Evolutionary conservation across 2,113 vertebrate genomes (phyloP).

Genomic region (Caranx melampygus): DNA sequence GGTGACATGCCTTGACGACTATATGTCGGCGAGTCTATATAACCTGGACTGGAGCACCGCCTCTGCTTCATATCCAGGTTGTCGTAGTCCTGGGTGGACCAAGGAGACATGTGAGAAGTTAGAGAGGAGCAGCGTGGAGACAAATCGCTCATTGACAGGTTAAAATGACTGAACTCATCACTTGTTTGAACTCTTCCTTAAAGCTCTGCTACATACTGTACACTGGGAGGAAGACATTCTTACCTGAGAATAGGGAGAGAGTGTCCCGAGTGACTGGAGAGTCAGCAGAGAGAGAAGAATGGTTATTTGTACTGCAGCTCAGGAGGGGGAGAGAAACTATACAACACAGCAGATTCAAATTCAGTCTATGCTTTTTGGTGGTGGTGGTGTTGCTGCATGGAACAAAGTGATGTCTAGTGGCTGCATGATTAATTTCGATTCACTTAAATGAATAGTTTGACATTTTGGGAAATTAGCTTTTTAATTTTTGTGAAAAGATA

Average conservation of each 20-base stretch:
- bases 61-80: constrained; percentile 92
- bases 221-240: constrained; percentile 12
- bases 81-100: constrained; percentile 89
- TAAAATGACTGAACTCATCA: constrained; percentile 13
- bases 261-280: constrained; percentile 92
- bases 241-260: constrained; percentile 98
- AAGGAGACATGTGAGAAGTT: too few species aligned
- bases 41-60: constrained; percentile 93
- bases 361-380: not conserved
- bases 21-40: constrained; percentile 93
- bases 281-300: constrained; percentile 53
- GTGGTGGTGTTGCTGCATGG: not conserved
- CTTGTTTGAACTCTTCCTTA: constrained; percentile 33
- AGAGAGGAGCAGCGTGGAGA: constrained; percentile 1
- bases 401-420: not conserved
- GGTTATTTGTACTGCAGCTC: constrained; percentile 2
- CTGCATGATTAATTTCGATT: not conserved
- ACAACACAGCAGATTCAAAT: not conserved
- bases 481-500: not conserved
- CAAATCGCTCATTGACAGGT: constrained; percentile 20
- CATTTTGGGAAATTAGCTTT: not conserved
- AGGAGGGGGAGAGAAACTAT: not conserved
- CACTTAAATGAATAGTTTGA: constrained; percentile 2
- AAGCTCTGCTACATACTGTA: not conserved
- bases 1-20: constrained; percentile 95